Conservation (phyloP, 1,140 invertebrate species). For the Linepithema humile region DNA sequence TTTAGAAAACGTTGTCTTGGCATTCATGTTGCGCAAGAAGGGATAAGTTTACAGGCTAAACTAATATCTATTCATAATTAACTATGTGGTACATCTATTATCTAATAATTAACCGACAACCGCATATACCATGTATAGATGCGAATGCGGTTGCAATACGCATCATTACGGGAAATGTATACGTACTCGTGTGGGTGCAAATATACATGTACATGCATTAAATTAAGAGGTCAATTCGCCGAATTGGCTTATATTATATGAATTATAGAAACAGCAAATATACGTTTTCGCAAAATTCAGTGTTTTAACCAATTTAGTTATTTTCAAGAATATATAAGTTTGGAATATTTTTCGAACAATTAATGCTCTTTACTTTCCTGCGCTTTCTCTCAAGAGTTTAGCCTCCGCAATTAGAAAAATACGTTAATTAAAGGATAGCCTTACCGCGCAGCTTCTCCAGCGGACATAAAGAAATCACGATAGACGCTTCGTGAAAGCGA, state of each 20-base stretch:
- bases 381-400: not conserved
- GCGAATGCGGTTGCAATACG: constrained; percentile 32
- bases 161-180: constrained; percentile 29
- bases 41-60: not conserved
- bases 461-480: constrained; percentile 15
- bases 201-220: not conserved
- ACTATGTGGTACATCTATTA: constrained; percentile 29
- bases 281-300: not conserved
- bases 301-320: not conserved
- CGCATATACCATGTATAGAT: constrained; percentile 28
- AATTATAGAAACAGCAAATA: not conserved
- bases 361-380: not conserved
- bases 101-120: constrained; percentile 45
- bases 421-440: constrained; percentile 11
- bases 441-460: not conserved
- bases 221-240: not conserved
- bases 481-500: not conserved
- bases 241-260: not conserved
- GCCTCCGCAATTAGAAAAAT: not conserved
- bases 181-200: not conserved
- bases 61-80: constrained; percentile 45
- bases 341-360: not conserved
- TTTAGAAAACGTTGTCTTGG: too few species aligned
- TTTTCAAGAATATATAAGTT: not conserved
- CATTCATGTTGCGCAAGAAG: not conserved